Base-by-base conservation (phyloP, 2,888 invertebrate genomes). In the Drosophila crucigera region DNA sequence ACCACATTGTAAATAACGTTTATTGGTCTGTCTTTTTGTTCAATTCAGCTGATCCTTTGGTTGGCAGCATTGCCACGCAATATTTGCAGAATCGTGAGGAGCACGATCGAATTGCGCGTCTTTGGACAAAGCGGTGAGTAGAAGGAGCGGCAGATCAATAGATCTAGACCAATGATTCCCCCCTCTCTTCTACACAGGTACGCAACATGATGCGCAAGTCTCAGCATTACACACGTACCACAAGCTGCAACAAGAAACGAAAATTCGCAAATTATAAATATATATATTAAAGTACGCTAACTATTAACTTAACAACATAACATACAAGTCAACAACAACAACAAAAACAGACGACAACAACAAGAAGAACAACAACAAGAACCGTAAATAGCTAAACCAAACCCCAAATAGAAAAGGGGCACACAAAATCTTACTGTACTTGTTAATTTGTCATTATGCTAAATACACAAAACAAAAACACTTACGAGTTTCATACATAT, bases 21-120 rank as follows among this genome's bases (percentile, higher is more conserved):
- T 14, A 30, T 56, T 39, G 14, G 4, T 0, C 60, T 39, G 25
- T 25, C 22, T 10, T 25, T 47, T 6, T 49, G 70, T 91, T 95
- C 95, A 22, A 47, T 47, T 4, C 94, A 97, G 98, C 98, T 92
- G 99, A 99, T 94, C 99, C 99, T 4, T 94, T 99, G 91, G 99
- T 99, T 73, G 99, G 99, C 82, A 98, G 98, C 94, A 99, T 99
- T 95, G 99, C 99, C 62, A 98, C 98, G 82, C 99, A 99, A 95
- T 99, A 98, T 95, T 95, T 98, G 89, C 98, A 98, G 94, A 99
- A 99, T 94, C 95, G 99, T 76, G 98, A 98, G 93, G 99, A 99
- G 94, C 99, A 99, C 93, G 99, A 99, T 94, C 96, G 98, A 93
- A 98, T 98, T 94, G 99, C 99, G 85, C 96, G 99, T 94, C 96